Evolutionary conservation across 1,140 invertebrate genomes (phyloP).

Genomic region (Drosophila nebulosa): DNA sequence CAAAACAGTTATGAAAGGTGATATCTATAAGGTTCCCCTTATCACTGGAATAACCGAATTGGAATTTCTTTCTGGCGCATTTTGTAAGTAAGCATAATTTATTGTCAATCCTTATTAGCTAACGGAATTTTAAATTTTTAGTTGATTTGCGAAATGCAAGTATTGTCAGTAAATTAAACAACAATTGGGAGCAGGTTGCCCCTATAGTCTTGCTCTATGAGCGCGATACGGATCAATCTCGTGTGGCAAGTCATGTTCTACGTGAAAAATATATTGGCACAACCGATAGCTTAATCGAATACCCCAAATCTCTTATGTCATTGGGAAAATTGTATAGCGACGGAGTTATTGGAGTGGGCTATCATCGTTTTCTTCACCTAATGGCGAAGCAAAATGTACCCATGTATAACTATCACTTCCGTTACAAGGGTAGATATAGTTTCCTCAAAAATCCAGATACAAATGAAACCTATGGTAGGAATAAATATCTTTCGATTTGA

Average conservation of each 20-base stretch:
- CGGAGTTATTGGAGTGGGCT: conserved; percentile 81
- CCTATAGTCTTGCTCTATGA: conserved; percentile 83
- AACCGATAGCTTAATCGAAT: conserved; percentile 13
- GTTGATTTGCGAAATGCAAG: conserved; percentile 53
- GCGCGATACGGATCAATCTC: conserved; percentile 80
- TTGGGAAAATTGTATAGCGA: conserved; percentile 81
- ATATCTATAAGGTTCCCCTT: conserved; percentile 85
- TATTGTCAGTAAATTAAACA: conserved; percentile 69
- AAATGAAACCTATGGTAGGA: conserved; percentile 80
- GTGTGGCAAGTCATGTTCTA: conserved; percentile 64
- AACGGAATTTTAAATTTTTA: no score
- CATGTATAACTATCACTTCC: conserved; percentile 83
- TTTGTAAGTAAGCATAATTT: conserved; percentile 66
- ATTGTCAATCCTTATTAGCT: no score
- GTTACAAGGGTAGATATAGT: conserved; percentile 83
- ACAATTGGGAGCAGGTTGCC: conserved; percentile 82
- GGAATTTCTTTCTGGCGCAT: conserved; percentile 84
- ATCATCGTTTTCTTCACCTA: conserved; percentile 82
- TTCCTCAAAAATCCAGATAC: conserved; percentile 80
- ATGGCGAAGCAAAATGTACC: conserved; percentile 76
- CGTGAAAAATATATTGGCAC: conserved; percentile 50
- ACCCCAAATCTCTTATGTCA: conserved; percentile 41
- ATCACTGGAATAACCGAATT: conserved; percentile 85
- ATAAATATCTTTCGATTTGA: neutral
- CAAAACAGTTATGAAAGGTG: conserved; percentile 82